Evolutionary conservation across 1,140 invertebrate genomes (phyloP).

Genomic region (Halotydeus destructor): DNA sequence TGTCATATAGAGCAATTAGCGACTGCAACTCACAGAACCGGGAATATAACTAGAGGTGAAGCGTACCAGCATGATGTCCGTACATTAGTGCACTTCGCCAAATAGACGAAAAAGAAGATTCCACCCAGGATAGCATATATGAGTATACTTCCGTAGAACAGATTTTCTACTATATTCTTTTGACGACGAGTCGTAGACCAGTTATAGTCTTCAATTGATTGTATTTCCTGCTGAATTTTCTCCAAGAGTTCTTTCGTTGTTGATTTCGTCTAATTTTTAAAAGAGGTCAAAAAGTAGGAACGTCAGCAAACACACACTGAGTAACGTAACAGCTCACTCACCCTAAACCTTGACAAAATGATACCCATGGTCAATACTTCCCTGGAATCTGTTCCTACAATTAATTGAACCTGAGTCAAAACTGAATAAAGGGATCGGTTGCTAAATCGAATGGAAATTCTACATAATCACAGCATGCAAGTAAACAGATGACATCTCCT

Average conservation of each 20-base stretch:
- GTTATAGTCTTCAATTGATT: constrained; percentile 52
- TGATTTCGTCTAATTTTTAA: background rate
- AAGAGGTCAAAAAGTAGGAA: background rate
- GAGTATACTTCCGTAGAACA: constrained; percentile 55
- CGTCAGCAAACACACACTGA: background rate
- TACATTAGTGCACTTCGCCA: background rate
- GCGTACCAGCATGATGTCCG: background rate
- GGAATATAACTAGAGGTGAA: background rate
- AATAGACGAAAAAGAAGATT: constrained; percentile 47
- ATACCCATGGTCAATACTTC: background rate
- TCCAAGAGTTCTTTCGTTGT: constrained; percentile 41
- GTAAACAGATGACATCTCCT: too few relatives aligned
- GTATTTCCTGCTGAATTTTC: constrained; percentile 52
- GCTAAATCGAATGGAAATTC: background rate
- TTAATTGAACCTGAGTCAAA: background rate
- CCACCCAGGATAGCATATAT: constrained; percentile 49
- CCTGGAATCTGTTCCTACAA: background rate
- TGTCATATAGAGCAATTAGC: background rate
- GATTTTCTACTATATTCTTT: constrained; percentile 49
- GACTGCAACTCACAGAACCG: background rate
- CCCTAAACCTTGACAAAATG: constrained; percentile 1
- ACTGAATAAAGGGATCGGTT: background rate
- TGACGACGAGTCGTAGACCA: constrained; percentile 51
- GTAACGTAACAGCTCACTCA: background rate
- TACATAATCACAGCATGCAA: background rate